Evolutionary conservation across 2,888 invertebrate species (phyloP), one percentile per base, ranked within the genome.

Genomic region (Monoplex corrugatus): DNA sequence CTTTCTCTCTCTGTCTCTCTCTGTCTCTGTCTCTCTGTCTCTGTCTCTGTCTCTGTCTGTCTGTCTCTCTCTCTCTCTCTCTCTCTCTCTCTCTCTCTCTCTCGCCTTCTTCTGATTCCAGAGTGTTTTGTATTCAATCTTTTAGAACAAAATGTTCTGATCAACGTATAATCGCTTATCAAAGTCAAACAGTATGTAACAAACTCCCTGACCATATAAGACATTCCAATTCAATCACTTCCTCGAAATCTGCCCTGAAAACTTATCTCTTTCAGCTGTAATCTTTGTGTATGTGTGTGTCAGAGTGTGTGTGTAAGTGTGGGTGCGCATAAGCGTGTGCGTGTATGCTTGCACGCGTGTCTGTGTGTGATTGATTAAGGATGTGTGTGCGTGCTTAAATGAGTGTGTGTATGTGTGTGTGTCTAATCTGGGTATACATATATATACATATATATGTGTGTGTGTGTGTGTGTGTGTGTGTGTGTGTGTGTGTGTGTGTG

Each of bases 81-180:
- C 57, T 57, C 57, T 57, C 57, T 57, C 57, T 57, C 57, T 57
- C 57, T 57, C 57, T 57, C 57, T 57, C 57, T 57, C 57, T 57
- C 57, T 57, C 57, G 16, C 57, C 28, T 28, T 57, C 57, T 57
- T 28, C n/a, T n/a, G n/a, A n/a, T n/a, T n/a, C n/a, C n/a, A n/a
- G n/a, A n/a, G n/a, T n/a, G n/a, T n/a, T n/a, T n/a, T n/a, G n/a
- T n/a, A n/a, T n/a, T n/a, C n/a, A n/a, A n/a, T n/a, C n/a, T n/a
- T n/a, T n/a, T n/a, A n/a, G n/a, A n/a, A n/a, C n/a, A n/a, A n/a
- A n/a, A n/a, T n/a, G n/a, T n/a, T n/a, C n/a, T n/a, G n/a, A n/a
- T n/a, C n/a, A n/a, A n/a, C n/a, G n/a, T n/a, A n/a, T n/a, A n/a
- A n/a, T n/a, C n/a, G n/a, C n/a, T n/a, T n/a, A n/a, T n/a, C n/a